Percentiles rank a stretch among this genome's conserved stretches.
These are phyloP conservation scores for Holothuria leucospilota DNA, from an alignment of 53 echinoderm and acorn worm genomes.

Conservation along the genomic window DNA sequence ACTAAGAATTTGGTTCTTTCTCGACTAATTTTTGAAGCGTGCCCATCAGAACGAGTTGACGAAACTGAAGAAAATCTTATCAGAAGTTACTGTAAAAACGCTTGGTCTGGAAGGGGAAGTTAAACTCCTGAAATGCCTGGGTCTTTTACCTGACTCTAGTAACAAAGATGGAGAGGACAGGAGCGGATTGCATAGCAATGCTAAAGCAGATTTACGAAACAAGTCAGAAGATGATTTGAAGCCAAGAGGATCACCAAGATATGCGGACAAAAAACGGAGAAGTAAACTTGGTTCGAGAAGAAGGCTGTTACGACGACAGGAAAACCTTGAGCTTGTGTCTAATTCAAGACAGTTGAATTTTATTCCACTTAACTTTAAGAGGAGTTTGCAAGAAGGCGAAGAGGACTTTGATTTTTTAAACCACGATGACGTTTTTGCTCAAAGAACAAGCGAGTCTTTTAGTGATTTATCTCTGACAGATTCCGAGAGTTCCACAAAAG, in stretches of 20 bases:
- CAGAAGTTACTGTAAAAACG: neutral
- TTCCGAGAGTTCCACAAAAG: too few relatives aligned
- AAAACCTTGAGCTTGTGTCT: neutral
- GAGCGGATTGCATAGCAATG: neutral
- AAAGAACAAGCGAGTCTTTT: too few relatives aligned
- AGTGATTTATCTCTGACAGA: too few relatives aligned
- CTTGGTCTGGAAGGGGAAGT: conserved; percentile 10
- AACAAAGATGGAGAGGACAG: neutral
- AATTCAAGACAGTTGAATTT: too few relatives aligned
- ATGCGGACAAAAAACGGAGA: neutral
- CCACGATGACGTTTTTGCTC: too few relatives aligned
- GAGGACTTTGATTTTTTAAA: too few relatives aligned
- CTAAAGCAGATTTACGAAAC: neutral
- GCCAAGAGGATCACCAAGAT: neutral
- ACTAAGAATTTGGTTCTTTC: too few relatives aligned
- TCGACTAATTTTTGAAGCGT: neutral
- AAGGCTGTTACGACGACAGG: neutral
- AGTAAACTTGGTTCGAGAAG: neutral
- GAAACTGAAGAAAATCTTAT: neutral
- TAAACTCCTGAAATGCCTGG: neutral
- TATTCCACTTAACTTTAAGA: too few relatives aligned
- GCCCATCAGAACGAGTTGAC: conserved; percentile 4
- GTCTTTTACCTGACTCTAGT: neutral
- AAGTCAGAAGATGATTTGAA: neutral
- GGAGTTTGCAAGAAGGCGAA: too few relatives aligned